These are phyloP conservation scores for Hyperoplus lanceolatus DNA, from an alignment of 2,797 vertebrate species.

Conservation along the genomic window DNA sequence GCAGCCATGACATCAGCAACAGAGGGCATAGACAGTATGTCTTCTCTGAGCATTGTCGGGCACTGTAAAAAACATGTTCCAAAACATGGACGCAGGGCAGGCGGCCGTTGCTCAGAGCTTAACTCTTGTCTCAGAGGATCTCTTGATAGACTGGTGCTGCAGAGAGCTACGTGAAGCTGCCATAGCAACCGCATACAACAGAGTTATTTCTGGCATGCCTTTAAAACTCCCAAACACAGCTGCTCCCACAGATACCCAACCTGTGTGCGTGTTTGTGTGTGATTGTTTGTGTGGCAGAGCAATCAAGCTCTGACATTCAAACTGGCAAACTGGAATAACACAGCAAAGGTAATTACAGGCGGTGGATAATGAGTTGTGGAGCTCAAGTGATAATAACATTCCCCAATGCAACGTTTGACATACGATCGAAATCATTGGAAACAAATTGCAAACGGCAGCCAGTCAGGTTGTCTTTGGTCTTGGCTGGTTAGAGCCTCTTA, in stretches of 20 bases:
- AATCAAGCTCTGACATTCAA: conserved; percentile 70
- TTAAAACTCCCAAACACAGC: conserved; percentile 77
- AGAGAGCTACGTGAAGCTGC: conserved; percentile 65
- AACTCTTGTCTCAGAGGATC: conserved; percentile 16
- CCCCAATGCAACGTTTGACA: conserved; percentile 60
- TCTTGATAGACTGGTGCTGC: conserved; percentile 36
- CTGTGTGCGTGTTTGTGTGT: conserved; percentile 41
- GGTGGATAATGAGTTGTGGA: conserved; percentile 58
- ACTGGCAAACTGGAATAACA: conserved; percentile 48
- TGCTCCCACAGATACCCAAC: conserved; percentile 65
- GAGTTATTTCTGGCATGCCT: conserved; percentile 72
- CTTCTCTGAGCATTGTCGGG: conserved; percentile 45
- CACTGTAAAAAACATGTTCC: conserved; percentile 42
- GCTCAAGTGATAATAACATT: conserved; percentile 62
- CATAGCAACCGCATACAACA: conserved; percentile 75
- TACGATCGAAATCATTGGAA: conserved; percentile 44
- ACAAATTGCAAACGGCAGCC: conserved; percentile 53
- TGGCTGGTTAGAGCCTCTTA: conserved; percentile 4
- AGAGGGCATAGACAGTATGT: conserved; percentile 34
- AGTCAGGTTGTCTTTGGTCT: conserved; percentile 8
- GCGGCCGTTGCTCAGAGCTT: conserved; percentile 33
- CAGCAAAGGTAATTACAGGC: conserved; percentile 62
- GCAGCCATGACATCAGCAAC: conserved; percentile 65
- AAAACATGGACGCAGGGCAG: conserved; percentile 31
- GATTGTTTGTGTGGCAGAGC: conserved; percentile 35